A percentile compares a stretch with the other conserved stretches of the same genome.
Conservation (phyloP, 2,888 invertebrate species). For the Rhaphigaster nebulosa region DNA sequence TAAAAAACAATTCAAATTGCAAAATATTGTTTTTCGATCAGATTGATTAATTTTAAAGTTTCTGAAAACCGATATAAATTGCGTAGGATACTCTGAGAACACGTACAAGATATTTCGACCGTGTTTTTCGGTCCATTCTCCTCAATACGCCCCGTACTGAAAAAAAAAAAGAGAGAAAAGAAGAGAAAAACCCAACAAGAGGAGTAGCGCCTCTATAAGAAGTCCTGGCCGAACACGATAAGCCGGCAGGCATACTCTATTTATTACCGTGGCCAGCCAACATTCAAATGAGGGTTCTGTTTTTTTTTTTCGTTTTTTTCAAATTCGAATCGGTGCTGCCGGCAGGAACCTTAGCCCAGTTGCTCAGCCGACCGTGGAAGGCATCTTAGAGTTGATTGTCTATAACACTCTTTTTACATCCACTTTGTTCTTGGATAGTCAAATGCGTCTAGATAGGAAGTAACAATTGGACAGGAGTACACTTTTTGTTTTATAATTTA, state of each 20-base stretch:
- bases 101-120: neutral
- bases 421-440: neutral
- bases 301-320: neutral
- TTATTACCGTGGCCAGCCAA: conserved; percentile 21
- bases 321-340: conserved; percentile 7
- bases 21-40: neutral
- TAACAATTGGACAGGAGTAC: neutral
- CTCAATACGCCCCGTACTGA: neutral
- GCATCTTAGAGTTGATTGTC: neutral
- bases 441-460: neutral
- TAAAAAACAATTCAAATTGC: too few species aligned
- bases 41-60: neutral
- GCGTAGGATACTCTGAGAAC: neutral
- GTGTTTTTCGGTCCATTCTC: neutral
- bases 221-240: conserved; percentile 18
- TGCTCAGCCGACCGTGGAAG: neutral
- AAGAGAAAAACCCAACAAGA: neutral
- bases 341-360: conserved; percentile 18
- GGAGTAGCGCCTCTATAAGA: conserved; percentile 22
- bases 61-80: neutral
- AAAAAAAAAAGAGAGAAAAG: neutral
- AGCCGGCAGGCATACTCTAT: conserved; percentile 10
- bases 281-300: conserved; percentile 28
- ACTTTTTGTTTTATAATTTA: neutral
- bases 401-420: neutral